A percentile compares a stretch with the other conserved stretches of the same genome.
Evolutionary conservation across 2,888 invertebrate genomes (phyloP).

Genomic region (Matsumyia berberina): DNA sequence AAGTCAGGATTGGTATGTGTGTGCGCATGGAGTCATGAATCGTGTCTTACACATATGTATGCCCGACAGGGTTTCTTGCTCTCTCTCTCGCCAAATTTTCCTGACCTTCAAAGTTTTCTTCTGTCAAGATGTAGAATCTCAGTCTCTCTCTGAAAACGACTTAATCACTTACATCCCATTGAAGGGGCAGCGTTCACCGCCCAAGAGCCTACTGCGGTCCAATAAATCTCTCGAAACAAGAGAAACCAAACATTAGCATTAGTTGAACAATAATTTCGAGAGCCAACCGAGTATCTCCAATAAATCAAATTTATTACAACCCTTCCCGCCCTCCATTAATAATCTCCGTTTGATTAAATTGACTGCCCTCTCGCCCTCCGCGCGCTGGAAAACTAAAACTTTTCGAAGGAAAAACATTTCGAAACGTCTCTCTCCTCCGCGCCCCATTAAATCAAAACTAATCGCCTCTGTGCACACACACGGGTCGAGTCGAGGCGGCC

Average conservation of each 20-base stretch:
- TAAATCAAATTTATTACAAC: slow-evolving; percentile 66
- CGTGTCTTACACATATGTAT: too few relatives aligned
- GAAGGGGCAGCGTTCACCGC: too few relatives aligned
- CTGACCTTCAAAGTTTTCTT: too few relatives aligned
- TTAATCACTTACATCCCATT: too few relatives aligned
- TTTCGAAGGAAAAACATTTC: slow-evolving; percentile 34
- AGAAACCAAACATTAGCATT: slow-evolving; percentile 4
- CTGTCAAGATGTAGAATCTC: too few relatives aligned
- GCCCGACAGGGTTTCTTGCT: too few relatives aligned
- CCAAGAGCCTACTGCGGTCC: too few relatives aligned
- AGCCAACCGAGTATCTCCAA: slow-evolving; percentile 10
- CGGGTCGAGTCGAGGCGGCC: too few relatives aligned
- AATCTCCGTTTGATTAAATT: slow-evolving; percentile 67
- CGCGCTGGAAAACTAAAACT: slow-evolving; percentile 4
- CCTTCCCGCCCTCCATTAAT: slow-evolving; percentile 55
- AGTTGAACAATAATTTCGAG: background rate
- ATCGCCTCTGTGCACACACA: slow-evolving; percentile 52
- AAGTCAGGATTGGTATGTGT: too few relatives aligned
- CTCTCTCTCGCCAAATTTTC: too few relatives aligned
- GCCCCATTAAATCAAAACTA: slow-evolving; percentile 57
- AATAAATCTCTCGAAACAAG: background rate
- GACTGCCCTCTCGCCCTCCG: slow-evolving; percentile 30
- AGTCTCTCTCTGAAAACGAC: too few relatives aligned
- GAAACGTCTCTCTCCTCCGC: slow-evolving; percentile 17
- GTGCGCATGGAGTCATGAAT: too few relatives aligned